Percentiles rank a stretch among this genome's conserved stretches.
phyloP scores from a whole-genome alignment of 2,113 vertebrate species.

The Thamnophis sirtalis region DNA sequence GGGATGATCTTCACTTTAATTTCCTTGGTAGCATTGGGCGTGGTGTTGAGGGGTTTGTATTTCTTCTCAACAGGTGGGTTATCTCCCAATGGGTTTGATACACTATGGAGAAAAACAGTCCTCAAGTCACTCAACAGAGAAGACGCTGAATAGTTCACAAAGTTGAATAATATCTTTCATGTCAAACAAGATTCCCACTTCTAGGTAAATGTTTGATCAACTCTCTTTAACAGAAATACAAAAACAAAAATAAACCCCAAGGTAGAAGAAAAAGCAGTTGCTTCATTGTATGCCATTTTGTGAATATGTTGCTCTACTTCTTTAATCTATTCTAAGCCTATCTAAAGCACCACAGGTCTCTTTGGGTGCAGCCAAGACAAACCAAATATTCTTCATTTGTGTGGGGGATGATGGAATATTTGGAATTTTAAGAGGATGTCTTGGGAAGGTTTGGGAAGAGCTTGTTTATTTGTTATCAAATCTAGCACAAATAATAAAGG shows the following conservation, averaged over 20 bases:
- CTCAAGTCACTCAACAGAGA: not conserved
- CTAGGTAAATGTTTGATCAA: not conserved
- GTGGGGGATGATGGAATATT: not conserved
- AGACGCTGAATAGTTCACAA: not conserved
- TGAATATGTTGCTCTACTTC: not conserved
- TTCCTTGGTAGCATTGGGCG: conserved; percentile 88
- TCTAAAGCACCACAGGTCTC: not conserved
- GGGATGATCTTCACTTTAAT: conserved; percentile 98
- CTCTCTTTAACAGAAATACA: not conserved
- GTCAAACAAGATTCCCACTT: not conserved
- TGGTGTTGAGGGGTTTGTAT: conserved; percentile 91
- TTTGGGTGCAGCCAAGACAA: not conserved
- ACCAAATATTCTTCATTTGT: not conserved
- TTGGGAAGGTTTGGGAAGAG: not conserved
- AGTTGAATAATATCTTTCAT: not conserved
- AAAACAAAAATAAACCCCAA: not conserved
- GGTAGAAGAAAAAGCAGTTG: not conserved
- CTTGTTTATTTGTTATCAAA: not conserved
- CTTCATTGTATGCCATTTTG: not conserved
- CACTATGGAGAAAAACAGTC: conserved; percentile 30
- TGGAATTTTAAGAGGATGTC: not conserved
- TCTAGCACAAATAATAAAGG: not conserved
- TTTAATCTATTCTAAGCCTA: not conserved
- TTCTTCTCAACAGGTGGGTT: conserved; percentile 85
- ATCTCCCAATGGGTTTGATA: conserved; percentile 50